Evolutionary conservation across 2,113 vertebrate genomes (phyloP), one percentile per base, ranked within the genome.

Genomic region (Channa argus): DNA sequence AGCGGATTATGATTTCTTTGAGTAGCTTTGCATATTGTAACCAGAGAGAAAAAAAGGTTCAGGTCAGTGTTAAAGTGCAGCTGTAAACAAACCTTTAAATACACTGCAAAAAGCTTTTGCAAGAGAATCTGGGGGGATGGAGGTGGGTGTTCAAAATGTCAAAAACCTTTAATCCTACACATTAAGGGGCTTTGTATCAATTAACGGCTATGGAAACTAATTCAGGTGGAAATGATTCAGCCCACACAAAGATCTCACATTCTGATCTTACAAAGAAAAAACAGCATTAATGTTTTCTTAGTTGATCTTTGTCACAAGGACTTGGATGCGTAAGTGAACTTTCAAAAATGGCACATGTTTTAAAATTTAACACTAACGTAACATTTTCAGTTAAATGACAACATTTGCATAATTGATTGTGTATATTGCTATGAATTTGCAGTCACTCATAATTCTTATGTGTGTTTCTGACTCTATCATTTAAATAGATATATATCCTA

Each of bases 211-310:
- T 66, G 61, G 74, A 86, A 89, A 79, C 7, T 34, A 41, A 74
- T 56, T 80, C 68, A 62, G 8, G 37, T 37, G 71, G 77, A 89
- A 89, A 75, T 63, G 13, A 60, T 74, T 87, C n/a, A 61, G 13
- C 88, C 83, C 63, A 89, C 80, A 45, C 67, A 77, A 68, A 61
- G 41, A 63, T 11, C 41, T 71, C 34, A 66, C 34, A 36, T 7
- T 3, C 8, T 50, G 41, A 41, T 74, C 14, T 41, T 50, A 24
- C 24, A 24, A 24, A 24, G 1, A 24, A 24, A 24, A 24, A 37
- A 55, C 15, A 36, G 6, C 15, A 61, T 53, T 46, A 36, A 36
- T 39, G 3, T 5, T 6, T 49, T 44, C 47, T 55, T 33, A 36
- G 3, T 45, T 56, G 37, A 5, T 59, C 15, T 62, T 43, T 3